phyloP scores from a whole-genome alignment of 2,888 invertebrate genomes.

The Melanargia galathea region DNA sequence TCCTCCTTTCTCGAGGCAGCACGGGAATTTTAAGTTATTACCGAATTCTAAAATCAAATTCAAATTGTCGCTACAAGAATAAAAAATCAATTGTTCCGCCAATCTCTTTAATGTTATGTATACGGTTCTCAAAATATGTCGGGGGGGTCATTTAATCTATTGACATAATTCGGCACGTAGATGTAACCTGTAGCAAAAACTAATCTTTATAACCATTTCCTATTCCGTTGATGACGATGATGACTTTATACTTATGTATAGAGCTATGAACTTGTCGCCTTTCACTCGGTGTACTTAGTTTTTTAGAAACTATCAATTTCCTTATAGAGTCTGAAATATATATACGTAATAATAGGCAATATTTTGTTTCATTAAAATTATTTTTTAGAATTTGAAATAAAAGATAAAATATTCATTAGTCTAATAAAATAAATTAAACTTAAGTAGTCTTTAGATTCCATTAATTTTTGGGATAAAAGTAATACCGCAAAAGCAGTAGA shows the following conservation, averaged over 20 bases:
- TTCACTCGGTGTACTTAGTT: constrained; percentile 7
- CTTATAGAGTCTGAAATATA: constrained; percentile 1
- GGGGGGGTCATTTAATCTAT: constrained; percentile 6
- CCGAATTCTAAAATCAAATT: no score
- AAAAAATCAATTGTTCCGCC: no score
- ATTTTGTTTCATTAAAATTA: neutral
- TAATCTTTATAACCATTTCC: constrained; percentile 6
- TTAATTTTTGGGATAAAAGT: neutral
- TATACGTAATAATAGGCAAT: constrained; percentile 5
- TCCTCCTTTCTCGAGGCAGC: no score
- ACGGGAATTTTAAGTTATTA: no score
- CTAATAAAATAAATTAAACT: no score
- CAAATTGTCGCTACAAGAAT: no score
- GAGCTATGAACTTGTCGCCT: constrained; percentile 15
- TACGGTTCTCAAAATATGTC: neutral
- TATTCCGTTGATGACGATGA: constrained; percentile 1
- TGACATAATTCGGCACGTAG: neutral
- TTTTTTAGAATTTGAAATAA: neutral
- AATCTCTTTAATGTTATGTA: neutral
- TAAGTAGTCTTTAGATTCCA: no score
- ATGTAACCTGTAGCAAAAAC: constrained; percentile 1
- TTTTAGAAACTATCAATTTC: constrained; percentile 3
- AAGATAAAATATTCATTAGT: neutral
- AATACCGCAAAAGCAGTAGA: neutral
- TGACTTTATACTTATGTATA: neutral